phyloP scores from a whole-genome alignment of 2,888 invertebrate species.

The Tenthredo notha region DNA sequence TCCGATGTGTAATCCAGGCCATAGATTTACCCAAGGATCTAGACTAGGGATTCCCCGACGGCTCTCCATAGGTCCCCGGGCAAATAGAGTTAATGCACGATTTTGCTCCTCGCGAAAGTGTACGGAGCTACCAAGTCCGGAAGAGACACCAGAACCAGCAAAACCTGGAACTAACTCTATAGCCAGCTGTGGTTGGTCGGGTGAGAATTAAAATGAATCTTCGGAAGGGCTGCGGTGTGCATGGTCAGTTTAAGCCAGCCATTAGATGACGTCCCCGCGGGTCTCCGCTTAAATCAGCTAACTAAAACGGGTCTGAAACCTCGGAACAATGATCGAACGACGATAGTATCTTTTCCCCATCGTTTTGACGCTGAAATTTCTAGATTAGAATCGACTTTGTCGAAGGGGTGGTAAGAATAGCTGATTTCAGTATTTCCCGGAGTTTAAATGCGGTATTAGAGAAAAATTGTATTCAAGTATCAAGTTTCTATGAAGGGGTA shows the following conservation, averaged over 20 bases:
- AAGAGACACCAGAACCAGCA: slow-evolving; percentile 19
- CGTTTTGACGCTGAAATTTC: not conserved
- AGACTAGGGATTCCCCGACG: slow-evolving; percentile 39
- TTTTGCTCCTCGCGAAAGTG: slow-evolving; percentile 34
- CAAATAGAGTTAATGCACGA: slow-evolving; percentile 52
- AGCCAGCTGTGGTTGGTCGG: slow-evolving; percentile 20
- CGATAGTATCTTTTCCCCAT: not conserved
- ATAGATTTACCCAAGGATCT: slow-evolving; percentile 51
- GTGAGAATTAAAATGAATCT: slow-evolving; percentile 50
- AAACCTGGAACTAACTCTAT: slow-evolving; percentile 22
- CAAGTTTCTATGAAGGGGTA: not conserved
- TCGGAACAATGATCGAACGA: slow-evolving; percentile 44
- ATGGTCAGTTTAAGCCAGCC: slow-evolving; percentile 48
- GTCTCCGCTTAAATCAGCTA: slow-evolving; percentile 8
- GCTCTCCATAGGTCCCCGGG: slow-evolving; percentile 40
- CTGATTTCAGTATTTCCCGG: not conserved
- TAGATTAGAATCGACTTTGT: not conserved
- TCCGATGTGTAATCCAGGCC: slow-evolving; percentile 48
- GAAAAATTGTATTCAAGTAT: not conserved
- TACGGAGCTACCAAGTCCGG: slow-evolving; percentile 5
- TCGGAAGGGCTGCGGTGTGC: slow-evolving; percentile 43
- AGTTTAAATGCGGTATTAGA: not conserved
- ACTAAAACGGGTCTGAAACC: slow-evolving; percentile 26
- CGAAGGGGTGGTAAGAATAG: not conserved
- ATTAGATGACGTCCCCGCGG: slow-evolving; percentile 40